These are phyloP conservation scores for Capromys pilorides DNA, from an alignment of 2,797 vertebrate species.

Conservation along the genomic window DNA sequence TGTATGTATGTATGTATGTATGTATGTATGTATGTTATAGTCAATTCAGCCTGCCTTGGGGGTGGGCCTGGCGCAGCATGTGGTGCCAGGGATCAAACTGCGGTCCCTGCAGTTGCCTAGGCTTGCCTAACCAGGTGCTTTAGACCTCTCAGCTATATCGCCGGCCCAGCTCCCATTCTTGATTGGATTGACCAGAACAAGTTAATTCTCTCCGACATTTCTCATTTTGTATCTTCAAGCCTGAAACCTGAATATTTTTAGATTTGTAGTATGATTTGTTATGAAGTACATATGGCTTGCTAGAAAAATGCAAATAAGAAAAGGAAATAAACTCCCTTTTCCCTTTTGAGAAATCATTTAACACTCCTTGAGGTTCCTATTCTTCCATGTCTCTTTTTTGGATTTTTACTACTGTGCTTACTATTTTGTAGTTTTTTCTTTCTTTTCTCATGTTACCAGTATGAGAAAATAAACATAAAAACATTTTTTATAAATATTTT, in stretches of 20 bases:
- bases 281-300: neutral
- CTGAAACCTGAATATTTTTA: neutral
- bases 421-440: neutral
- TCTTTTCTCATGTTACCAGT: neutral
- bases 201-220: constrained; percentile 29
- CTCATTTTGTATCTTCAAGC: constrained; percentile 12
- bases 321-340: constrained; percentile 33
- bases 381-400: constrained; percentile 17
- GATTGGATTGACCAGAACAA: neutral
- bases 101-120: no score
- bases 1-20: no score
- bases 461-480: no score
- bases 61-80: no score
- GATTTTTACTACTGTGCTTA: neutral
- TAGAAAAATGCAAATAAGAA: constrained; percentile 2
- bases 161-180: neutral
- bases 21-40: no score
- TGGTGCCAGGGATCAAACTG: no score
- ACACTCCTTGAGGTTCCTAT: neutral
- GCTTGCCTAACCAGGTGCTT: no score
- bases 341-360: constrained; percentile 22
- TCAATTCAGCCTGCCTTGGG: no score
- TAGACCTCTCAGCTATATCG: no score
- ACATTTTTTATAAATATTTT: constrained; percentile 2
- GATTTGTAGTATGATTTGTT: neutral